Evolutionary conservation across 2,797 vertebrate genomes (phyloP), one percentile per base, ranked within the genome.

Genomic region (Sebastes kiyomatsui): DNA sequence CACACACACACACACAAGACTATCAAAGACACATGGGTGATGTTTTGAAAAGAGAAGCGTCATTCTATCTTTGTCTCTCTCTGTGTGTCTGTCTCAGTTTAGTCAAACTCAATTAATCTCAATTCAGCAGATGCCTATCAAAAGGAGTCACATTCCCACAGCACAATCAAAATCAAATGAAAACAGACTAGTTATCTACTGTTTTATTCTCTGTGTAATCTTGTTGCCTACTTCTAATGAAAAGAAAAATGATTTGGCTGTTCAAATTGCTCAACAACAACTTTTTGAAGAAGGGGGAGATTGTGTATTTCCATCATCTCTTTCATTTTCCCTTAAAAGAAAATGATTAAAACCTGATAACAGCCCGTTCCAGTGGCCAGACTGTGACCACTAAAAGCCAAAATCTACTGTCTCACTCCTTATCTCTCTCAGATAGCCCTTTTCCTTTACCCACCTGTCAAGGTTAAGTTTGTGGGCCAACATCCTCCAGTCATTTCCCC

Each of bases 401-500:
- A 3, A 77, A 67, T 69, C 58, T 75, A 64, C 23, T 2, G n/a
- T 71, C 67, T 46, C 42, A 4, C 38, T 69, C 30, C 14, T 59
- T 64, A 27, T 42, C 28, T 69, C 64, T 33, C 18, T 28, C 12
- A 5, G 33, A 10, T 46, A 42, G n/a, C 22, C 12, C 10, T 28
- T 52, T 18, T 77, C 8, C n/a, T 80, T 60, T 28, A 82, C 90
- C 42, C 72, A 99, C 98, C 98, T 97, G 97, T 99, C 98, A 93
- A 99, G 95, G 92, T 96, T 97, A 23, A 99, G 96, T 92, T 99
- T 99, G 92, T 99, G 98, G 13, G 98, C 98, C 90, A 99, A 87
- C 98, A 99, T 98, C 91, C 98, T 95, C 98, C 98, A 99, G 95
- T 99, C 98, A 0, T 99, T 99, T 59, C 98, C 98, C 56, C 98